Conservation (phyloP, 2,888 invertebrate genomes). For the Dryobotodes eremita region DNA sequence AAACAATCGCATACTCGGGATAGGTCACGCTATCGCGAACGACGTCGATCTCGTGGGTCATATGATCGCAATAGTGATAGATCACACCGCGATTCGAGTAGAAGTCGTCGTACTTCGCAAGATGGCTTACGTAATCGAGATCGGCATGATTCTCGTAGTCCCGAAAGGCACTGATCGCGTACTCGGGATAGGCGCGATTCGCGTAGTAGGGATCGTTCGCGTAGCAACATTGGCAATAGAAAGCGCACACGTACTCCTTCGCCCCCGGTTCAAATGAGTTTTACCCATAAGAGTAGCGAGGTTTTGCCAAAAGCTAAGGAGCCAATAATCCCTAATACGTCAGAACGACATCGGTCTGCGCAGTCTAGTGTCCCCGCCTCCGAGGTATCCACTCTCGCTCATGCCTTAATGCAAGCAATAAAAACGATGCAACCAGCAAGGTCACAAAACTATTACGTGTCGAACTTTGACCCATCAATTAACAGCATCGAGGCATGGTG, state of each 20-base stretch:
- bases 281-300: not conserved
- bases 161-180: conserved; percentile 1
- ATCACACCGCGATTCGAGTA: not conserved
- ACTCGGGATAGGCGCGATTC: not conserved
- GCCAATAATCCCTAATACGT: not conserved
- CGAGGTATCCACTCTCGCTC: conserved; percentile 27
- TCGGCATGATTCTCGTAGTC: not conserved
- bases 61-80: not conserved
- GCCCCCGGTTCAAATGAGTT: not conserved
- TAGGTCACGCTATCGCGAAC: no score
- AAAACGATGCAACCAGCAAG: conserved; percentile 20
- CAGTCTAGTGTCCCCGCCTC: conserved; percentile 2
- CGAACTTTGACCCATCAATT: conserved; percentile 63
- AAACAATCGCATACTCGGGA: no score
- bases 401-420: conserved; percentile 1
- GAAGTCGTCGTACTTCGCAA: not conserved
- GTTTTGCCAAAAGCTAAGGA: not conserved
- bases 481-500: conserved; percentile 65
- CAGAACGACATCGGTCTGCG: conserved; percentile 1
- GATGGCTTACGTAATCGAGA: conserved; percentile 9
- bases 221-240: conserved; percentile 6
- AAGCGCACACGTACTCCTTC: not conserved
- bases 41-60: not conserved
- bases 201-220: conserved; percentile 9
- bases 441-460: conserved; percentile 26